A percentile compares a stretch with the other conserved stretches of the same genome.
Evolutionary conservation across 2,113 vertebrate species (phyloP).

Genomic region (Lycaon pictus): DNA sequence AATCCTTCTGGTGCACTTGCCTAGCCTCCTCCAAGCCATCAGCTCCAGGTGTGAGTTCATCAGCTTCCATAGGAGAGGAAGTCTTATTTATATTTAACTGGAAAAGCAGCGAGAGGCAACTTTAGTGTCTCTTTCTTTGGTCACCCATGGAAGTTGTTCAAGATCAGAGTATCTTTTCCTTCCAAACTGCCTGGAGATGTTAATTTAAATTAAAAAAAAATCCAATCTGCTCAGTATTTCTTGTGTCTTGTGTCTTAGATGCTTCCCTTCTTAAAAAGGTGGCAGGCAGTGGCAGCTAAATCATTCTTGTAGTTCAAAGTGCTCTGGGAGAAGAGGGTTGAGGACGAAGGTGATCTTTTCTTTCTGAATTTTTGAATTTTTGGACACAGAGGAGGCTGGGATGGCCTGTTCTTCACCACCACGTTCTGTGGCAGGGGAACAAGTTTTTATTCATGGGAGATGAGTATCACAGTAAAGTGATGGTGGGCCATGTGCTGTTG

Average conservation of each 20-base stretch:
- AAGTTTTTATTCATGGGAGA: neutral
- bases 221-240: neutral
- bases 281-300: neutral
- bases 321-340: neutral
- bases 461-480: neutral
- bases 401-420: neutral
- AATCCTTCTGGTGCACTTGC: neutral
- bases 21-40: neutral
- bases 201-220: neutral
- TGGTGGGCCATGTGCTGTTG: neutral
- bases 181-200: conserved; percentile 1
- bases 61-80: neutral
- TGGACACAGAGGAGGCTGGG: neutral
- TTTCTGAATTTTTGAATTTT: neutral
- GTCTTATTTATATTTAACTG: neutral
- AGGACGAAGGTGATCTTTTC: neutral
- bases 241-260: neutral
- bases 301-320: neutral
- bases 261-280: neutral
- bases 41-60: neutral
- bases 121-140: conserved; percentile 36
- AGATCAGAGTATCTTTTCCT: conserved; percentile 28
- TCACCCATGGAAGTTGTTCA: neutral
- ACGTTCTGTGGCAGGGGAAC: neutral
- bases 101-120: neutral